These are phyloP conservation scores for Aphaenogaster floridana DNA, from an alignment of 1,140 invertebrate genomes.

Conservation along the genomic window DNA sequence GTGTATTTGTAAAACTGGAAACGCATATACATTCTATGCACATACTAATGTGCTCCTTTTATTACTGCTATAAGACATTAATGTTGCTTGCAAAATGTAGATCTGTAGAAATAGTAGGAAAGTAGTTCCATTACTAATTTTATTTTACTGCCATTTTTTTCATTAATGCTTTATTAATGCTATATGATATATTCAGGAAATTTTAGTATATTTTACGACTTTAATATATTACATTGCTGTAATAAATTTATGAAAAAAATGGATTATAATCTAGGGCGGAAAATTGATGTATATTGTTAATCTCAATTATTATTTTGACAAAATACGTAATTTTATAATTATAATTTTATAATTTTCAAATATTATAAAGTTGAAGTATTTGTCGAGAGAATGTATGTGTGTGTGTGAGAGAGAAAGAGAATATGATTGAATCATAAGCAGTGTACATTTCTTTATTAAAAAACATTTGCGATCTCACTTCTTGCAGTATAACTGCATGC, in stretches of 20 bases:
- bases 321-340: slow-evolving; percentile 12
- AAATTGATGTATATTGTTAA: not conserved
- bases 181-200: slow-evolving; percentile 25
- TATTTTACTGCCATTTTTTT: slow-evolving; percentile 46
- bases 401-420: not conserved
- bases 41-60: slow-evolving; percentile 49
- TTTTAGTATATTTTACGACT: slow-evolving; percentile 7
- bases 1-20: slow-evolving; percentile 50
- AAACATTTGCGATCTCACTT: slow-evolving; percentile 21
- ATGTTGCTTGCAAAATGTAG: slow-evolving; percentile 56
- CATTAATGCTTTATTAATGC: slow-evolving; percentile 58
- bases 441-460: not conserved
- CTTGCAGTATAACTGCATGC: slow-evolving; percentile 65
- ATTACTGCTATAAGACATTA: slow-evolving; percentile 45
- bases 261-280: not conserved
- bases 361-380: slow-evolving; percentile 9
- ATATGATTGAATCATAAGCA: slow-evolving; percentile 6
- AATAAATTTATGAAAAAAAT: slow-evolving; percentile 17
- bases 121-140: slow-evolving; percentile 62
- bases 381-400: not conserved
- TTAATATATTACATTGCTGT: not conserved
- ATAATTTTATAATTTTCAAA: slow-evolving; percentile 18
- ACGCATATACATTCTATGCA: slow-evolving; percentile 52
- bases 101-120: slow-evolving; percentile 35
- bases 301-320: slow-evolving; percentile 9